Evolutionary conservation across 2,888 invertebrate species (phyloP), one percentile per base, ranked within the genome.

Genomic region (Spodoptera littoralis): DNA sequence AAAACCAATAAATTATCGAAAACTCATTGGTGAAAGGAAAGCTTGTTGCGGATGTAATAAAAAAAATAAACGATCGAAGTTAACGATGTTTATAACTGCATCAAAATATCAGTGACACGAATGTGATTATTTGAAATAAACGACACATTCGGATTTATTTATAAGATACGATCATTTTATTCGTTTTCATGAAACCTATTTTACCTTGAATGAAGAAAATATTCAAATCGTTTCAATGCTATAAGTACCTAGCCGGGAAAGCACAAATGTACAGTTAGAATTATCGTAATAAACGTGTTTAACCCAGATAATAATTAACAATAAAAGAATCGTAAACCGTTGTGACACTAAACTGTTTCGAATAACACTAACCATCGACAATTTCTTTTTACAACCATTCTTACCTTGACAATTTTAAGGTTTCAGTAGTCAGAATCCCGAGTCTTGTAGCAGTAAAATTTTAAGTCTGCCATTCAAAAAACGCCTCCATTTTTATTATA

Each of bases 401-500:
- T 62, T 18, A 45, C 24, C 44, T 56, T 46, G 12, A 43, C 24
- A 46, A 53, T 43, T 57, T 71, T 46, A n/a, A 11, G 12, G 30
- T 13, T 22, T 36, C 52, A 41, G 36, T 13, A 22, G 30, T 13
- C 12, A 8, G 5, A 57, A 65, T 36, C 4, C 3, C 18, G 24
- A 45, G 22, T 13, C 52, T 5, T 22, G 45, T 11, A 9, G 59
- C 36, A 52, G 47, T 69, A 41, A 65, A 59, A 65, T 59, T 51
- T 65, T 66, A 66, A 55, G 60, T 27, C 45, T 8, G 45, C 36
- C 22, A 46, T 67, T 56, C 27, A 13, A 11, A 43, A 43, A 43
- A 73, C 13, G 48, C 12, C 51, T 12, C 11, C n/a, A 5, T 36
- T 67, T 59, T 60, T 56, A 67, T 60, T 67, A 59, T 13, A 49